Base-by-base conservation (phyloP, 2,797 vertebrate genomes). In the Enteromius radiatus region DNA sequence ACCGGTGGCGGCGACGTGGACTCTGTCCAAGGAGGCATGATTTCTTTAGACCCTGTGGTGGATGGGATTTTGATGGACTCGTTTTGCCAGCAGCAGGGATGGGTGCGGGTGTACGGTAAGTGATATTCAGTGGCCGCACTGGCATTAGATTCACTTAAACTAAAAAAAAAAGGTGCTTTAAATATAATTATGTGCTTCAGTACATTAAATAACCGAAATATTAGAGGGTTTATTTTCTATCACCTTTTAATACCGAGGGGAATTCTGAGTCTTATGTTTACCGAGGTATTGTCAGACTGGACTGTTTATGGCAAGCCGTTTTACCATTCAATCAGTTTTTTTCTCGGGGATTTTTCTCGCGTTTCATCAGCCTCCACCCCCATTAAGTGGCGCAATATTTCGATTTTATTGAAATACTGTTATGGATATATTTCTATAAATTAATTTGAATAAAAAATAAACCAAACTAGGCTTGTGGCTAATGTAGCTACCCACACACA, bases 41-140 rank as follows among this genome's bases (percentile, higher is more conserved):
- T 89, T 88, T 94, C 87, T 88, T 89, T 89, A 91, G 96, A 95
- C 0, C 92, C 92, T 26, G 85, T 95, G 89, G 64, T 98, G 93
- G 96, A 97, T 84, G 93, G 95, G 80, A 95, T 98, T 91, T 93
- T 99, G 76, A 89, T 92, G 90, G 97, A 97, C 90, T 93, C 95
- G 0, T 94, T 97, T 80, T 96, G 95, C 88, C 97, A 98, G 91
- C 96, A 96, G 71, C 97, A 98, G 91, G 97, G 97, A 79, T 98
- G 97, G 97, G 89, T 97, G 77, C 94, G 96, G 2, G 96, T 98
- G 59, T 95, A 97, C 88, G 97, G 97, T 98, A 92, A 96, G 96
- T 80, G 71, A 36, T 19, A 23, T 49, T 23, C 43, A 49, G 54
- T 84, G 11, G 11, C 33, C n/a, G 69, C 31, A 15, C 47, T 43